phyloP scores from a whole-genome alignment of 2,888 invertebrate species.

The Choristoneura rosaceana region DNA sequence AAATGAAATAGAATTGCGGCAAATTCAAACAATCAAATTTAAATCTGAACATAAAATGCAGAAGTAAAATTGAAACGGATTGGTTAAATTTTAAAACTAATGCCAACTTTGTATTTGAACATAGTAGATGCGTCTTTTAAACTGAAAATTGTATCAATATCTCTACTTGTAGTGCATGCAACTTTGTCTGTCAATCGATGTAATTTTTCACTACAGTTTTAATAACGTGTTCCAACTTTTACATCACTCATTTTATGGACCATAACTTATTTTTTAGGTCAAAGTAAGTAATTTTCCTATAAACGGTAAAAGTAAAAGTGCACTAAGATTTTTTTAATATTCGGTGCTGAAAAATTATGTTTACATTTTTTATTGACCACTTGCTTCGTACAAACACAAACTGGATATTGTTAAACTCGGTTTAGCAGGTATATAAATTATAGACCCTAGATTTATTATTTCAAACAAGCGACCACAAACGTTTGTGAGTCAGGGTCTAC shows the following conservation, averaged over 20 bases:
- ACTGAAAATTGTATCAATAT: neutral
- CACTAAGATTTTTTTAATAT: too few relatives aligned
- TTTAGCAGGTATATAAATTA: too few relatives aligned
- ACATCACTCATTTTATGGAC: neutral
- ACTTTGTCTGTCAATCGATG: neutral
- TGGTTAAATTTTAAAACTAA: neutral
- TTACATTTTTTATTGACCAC: too few relatives aligned
- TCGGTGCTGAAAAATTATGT: too few relatives aligned
- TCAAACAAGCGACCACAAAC: too few relatives aligned
- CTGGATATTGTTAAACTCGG: too few relatives aligned
- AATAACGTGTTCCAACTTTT: neutral
- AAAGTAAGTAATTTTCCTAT: too few relatives aligned
- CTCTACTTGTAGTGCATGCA: neutral
- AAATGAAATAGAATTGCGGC: neutral
- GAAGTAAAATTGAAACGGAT: neutral
- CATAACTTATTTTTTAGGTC: neutral
- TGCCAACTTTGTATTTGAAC: constrained; percentile 1
- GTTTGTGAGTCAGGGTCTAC: too few relatives aligned
- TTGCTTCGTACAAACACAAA: too few relatives aligned
- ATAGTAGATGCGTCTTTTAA: neutral
- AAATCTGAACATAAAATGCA: neutral
- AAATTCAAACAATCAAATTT: neutral
- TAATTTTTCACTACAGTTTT: neutral
- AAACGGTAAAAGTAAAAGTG: too few relatives aligned
- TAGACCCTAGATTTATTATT: too few relatives aligned